These are phyloP conservation scores for Boleophthalmus pectinirostris DNA, from an alignment of 2,113 vertebrate genomes.

Conservation along the genomic window DNA sequence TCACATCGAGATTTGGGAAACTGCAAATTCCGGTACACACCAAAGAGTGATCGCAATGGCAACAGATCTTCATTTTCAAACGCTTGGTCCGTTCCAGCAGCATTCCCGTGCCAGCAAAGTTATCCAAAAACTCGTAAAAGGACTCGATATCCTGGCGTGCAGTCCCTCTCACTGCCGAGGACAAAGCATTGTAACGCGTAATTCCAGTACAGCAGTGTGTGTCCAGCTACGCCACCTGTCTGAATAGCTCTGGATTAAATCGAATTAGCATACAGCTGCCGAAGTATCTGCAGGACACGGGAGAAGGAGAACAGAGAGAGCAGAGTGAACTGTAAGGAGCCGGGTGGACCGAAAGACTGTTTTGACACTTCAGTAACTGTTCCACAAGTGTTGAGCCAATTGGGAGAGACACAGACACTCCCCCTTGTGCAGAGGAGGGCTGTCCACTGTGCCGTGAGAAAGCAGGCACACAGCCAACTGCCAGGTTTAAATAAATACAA, in stretches of 20 bases:
- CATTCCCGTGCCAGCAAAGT: conserved; percentile 39
- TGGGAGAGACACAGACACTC: not conserved
- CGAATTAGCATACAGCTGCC: conserved; percentile 86
- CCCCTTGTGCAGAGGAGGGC: conserved; percentile 14
- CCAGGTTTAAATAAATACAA: conserved; percentile 32
- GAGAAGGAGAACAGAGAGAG: not conserved
- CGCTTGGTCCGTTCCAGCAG: conserved; percentile 55
- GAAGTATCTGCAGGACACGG: conserved; percentile 6
- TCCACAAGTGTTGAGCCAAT: conserved; percentile 10
- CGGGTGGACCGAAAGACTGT: conserved; percentile 30
- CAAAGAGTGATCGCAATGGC: conserved; percentile 78
- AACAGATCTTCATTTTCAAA: conserved; percentile 84
- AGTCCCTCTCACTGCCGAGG: not conserved
- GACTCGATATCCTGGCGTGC: conserved; percentile 14
- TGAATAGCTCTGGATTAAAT: conserved; percentile 37
- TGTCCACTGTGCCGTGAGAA: conserved; percentile 19
- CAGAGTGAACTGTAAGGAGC: conserved; percentile 15
- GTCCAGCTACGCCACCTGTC: conserved; percentile 60
- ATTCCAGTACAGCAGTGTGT: conserved; percentile 50
- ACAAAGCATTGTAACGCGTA: conserved; percentile 2
- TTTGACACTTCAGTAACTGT: not conserved
- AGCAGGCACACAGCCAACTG: conserved; percentile 42
- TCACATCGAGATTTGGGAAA: not conserved
- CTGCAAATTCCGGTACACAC: conserved; percentile 55
- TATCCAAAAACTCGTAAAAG: not conserved